phyloP scores from a whole-genome alignment of 64 coral and sea anemone genomes.

The Catalaphyllia jardinei region DNA sequence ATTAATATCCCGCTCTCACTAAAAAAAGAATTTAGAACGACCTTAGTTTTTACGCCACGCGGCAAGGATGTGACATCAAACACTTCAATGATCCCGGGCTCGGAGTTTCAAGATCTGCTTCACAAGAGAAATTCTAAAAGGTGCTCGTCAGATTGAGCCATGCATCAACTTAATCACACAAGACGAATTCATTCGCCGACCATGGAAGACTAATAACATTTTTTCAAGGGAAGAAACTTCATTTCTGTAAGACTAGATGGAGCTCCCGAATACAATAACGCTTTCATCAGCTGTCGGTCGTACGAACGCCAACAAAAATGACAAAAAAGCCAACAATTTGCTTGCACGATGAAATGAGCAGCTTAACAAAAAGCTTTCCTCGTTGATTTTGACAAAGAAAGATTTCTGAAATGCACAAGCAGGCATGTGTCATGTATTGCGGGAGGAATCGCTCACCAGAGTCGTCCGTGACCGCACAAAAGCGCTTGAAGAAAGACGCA shows the following conservation, averaged over 20 bases:
- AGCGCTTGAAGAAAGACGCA: background rate
- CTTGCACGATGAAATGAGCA: background rate
- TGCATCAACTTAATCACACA: background rate
- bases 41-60: background rate
- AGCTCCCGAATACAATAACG: conserved; percentile 21
- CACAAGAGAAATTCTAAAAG: background rate
- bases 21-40: background rate
- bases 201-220: background rate
- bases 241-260: background rate
- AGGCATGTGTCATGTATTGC: background rate
- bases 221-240: background rate
- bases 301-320: background rate
- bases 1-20: background rate
- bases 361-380: background rate
- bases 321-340: background rate
- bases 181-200: background rate
- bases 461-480: background rate
- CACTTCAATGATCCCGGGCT: background rate
- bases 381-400: background rate
- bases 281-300: background rate
- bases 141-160: too few species aligned
- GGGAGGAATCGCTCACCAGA: background rate
- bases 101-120: background rate
- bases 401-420: background rate
- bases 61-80: background rate